Evolutionary conservation across 1,140 invertebrate species (phyloP), one percentile per base, ranked within the genome.

Genomic region (Heliconius eleuchia): DNA sequence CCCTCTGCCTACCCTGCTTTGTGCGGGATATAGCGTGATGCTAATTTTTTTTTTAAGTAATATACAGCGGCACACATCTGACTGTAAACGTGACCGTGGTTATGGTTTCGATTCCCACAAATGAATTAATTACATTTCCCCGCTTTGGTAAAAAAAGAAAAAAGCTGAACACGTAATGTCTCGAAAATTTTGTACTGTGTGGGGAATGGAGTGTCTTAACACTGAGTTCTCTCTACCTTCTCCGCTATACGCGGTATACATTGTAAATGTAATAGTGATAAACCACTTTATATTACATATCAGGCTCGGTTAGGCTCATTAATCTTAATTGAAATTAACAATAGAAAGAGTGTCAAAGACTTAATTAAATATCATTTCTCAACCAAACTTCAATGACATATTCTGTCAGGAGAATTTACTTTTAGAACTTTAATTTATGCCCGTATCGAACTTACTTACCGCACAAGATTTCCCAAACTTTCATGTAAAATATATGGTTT

Each of bases 391-490:
- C 55, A 74, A 74, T 77, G 80, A 83, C 79, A 73, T 79, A 73
- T 66, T 66, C 71, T 78, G 80, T 83, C 80, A 71, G 37, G 77
- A 78, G 66, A 74, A 83, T 83, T 81, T 81, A 79, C 80, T 78
- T 74, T 79, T 34, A 30, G 9, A 71, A 66, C 50, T 70, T 19
- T 76, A 78, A 81, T 81, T 57, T 74, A 81, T 81, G 60, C 77
- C 42, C 34, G 77, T 52, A 81, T 81, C 74, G 72, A 71, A 77
- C 77, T 83, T 78, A 71, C 81, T 73, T 73, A 83, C 77, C 82
- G 39, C 79, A 73, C 23, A 16, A 37, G 23, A 34, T n/a, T 83
- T 79, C 71, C 71, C 82, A 83, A 83, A 83, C n/a, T 77, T 79
- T 37, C 27, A 34, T 13, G 3, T 23, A 23, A n/a, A 23, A 9